Conservation (phyloP, 2,113 vertebrate genomes). For the Polypterus senegalus region DNA sequence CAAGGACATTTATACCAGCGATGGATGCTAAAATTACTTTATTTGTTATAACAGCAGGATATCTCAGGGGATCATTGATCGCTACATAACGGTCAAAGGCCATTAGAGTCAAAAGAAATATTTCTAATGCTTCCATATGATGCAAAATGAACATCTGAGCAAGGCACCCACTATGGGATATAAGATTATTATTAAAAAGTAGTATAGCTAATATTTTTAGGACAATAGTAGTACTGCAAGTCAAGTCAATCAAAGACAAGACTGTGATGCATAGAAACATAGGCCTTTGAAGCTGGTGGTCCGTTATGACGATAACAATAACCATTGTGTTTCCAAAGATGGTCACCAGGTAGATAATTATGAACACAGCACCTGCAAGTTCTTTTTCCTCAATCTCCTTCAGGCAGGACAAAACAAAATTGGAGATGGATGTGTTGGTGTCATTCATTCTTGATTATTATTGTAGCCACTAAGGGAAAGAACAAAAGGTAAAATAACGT, state of each 20-base stretch:
- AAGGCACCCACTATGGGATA: conserved; percentile 7
- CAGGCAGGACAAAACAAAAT: too few species aligned
- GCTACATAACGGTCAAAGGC: conserved; percentile 16
- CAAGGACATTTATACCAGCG: too few species aligned
- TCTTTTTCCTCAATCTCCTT: too few species aligned
- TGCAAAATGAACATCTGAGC: conserved; percentile 11
- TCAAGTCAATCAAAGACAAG: conserved; percentile 14
- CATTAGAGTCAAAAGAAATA: conserved; percentile 10
- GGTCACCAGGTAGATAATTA: conserved; percentile 8
- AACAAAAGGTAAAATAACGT: too few species aligned
- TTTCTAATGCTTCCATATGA: conserved; percentile 8
- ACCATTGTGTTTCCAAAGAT: conserved; percentile 10
- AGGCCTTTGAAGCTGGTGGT: conserved; percentile 5
- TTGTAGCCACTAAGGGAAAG: too few species aligned
- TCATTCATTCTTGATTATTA: too few species aligned
- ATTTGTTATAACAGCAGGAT: conserved; percentile 10
- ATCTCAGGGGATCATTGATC: conserved; percentile 11
- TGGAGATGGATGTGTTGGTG: too few species aligned
- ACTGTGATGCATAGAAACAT: conserved; percentile 16
- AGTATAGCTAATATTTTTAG: conserved; percentile 11
- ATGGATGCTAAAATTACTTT: not conserved
- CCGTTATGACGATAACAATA: not conserved
- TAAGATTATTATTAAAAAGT: not conserved
- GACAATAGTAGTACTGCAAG: conserved; percentile 11
- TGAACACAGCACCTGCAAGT: not conserved